Evolutionary conservation across 2,888 invertebrate genomes (phyloP), one percentile per base, ranked within the genome.

Genomic region (Athrips mouffetella): DNA sequence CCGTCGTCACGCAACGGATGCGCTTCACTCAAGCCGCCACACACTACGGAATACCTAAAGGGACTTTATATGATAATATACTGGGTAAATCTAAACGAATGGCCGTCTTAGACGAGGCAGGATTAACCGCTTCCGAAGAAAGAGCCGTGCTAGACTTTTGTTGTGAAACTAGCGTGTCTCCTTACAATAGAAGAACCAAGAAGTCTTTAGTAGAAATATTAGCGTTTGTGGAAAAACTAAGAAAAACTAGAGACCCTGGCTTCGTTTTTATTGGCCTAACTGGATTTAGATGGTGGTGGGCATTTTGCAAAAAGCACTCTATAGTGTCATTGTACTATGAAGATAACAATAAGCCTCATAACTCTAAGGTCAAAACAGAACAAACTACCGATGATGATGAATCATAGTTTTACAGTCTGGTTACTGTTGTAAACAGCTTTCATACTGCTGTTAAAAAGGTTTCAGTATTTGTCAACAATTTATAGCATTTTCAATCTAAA

Each of bases 231-330:
- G 91, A 92, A 65, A 91, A 90, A 59, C 69, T 94, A 49, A 83
- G 90, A 60, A 83, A 66, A 31, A 59, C 46, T 29, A 83, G 91
- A 53, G 92, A 93, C 51, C 92, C 93, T 2, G 89, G 85, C 54
- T 94, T 94, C 68, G 77, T 89, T 53, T 93, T 94, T 64, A 89
- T 90, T 48, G 92, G 92, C n/a, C 82, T 93, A n/a, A 91, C 91
- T 16, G 93, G 93, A 0, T 94, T 92, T 64, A 81, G 93, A 10
- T 94, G 94, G 94, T 94, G 94, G 94, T 94, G 94, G 94, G 94
- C 94, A 0, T 94, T 94, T 65, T 94, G 94, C 80, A 94, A 94
- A 77, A 94, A 94, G 67, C 92, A 94, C 79, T 92, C 92, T 48
- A 92, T 94, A 54, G 92, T 93, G 1, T 93, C 93, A 0, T 49